Conservation (phyloP, 2,888 invertebrate species). For the Hetaerina titia region DNA sequence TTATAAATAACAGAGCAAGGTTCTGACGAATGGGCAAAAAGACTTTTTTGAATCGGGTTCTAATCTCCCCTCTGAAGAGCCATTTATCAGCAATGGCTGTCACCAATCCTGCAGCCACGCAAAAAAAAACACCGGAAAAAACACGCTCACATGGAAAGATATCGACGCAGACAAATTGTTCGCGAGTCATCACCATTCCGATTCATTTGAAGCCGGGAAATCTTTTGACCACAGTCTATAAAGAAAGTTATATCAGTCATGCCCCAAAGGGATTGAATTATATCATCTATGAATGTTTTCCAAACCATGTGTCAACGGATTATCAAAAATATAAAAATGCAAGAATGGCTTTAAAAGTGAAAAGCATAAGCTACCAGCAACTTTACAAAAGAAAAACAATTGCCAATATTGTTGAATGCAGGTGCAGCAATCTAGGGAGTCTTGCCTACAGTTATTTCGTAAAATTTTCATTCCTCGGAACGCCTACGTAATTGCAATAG, state of each 20-base stretch:
- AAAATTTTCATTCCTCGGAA: too few relatives aligned
- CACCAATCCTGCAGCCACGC: slow-evolving; percentile 20
- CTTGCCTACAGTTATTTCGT: too few relatives aligned
- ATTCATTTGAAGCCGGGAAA: slow-evolving; percentile 41
- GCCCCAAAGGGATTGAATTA: neutral
- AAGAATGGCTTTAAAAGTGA: too few relatives aligned
- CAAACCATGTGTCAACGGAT: neutral
- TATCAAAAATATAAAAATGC: neutral
- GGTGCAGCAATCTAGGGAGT: too few relatives aligned
- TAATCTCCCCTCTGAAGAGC: slow-evolving; percentile 18
- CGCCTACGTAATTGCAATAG: too few relatives aligned
- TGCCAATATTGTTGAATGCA: too few relatives aligned
- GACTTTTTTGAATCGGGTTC: neutral
- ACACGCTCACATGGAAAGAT: slow-evolving; percentile 34
- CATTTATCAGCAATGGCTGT: slow-evolving; percentile 51
- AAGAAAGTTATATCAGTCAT: slow-evolving; percentile 21
- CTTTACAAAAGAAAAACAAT: too few relatives aligned
- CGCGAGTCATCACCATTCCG: neutral
- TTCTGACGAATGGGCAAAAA: neutral
- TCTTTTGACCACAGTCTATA: slow-evolving; percentile 22
- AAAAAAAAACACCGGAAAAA: neutral
- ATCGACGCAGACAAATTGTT: slow-evolving; percentile 40
- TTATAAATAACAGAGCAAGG: neutral
- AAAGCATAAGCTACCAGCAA: too few relatives aligned
- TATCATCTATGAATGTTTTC: neutral